Evolutionary conservation across 2,797 vertebrate species (phyloP).

Genomic region (Pangasius mekongensis): DNA sequence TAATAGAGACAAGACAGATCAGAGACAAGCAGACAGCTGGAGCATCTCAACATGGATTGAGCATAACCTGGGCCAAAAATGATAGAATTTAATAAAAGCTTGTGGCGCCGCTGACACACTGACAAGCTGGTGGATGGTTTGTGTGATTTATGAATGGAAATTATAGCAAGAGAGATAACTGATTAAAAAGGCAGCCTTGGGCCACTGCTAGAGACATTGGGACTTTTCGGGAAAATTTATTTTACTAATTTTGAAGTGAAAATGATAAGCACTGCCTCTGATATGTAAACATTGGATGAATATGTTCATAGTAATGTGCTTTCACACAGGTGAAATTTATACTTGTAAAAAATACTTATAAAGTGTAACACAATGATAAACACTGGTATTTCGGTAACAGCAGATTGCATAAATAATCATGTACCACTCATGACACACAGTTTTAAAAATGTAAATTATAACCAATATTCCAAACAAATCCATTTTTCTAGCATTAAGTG

Average conservation of each 20-base stretch:
- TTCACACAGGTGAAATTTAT: not conserved
- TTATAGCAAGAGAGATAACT: conserved; percentile 79
- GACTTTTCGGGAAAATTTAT: conserved; percentile 76
- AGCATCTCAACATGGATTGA: conserved; percentile 71
- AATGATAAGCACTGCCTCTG: conserved; percentile 71
- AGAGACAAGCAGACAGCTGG: conserved; percentile 69
- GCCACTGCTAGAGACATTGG: conserved; percentile 69
- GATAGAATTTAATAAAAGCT: conserved; percentile 75
- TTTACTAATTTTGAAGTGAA: conserved; percentile 67
- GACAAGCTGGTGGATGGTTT: conserved; percentile 73
- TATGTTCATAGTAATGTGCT: conserved; percentile 62
- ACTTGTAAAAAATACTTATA: not conserved
- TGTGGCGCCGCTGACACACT: conserved; percentile 72
- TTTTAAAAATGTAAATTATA: not conserved
- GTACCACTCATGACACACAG: not conserved
- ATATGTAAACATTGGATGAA: conserved; percentile 64
- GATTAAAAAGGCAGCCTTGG: conserved; percentile 76
- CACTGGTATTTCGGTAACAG: not conserved
- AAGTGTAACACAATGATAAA: not conserved
- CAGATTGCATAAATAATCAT: not conserved
- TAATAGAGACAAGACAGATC: conserved; percentile 26
- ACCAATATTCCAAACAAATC: not conserved
- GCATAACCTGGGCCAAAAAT: conserved; percentile 73
- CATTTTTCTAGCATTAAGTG: not conserved
- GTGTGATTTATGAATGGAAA: conserved; percentile 81